These are phyloP conservation scores for Parochlus steinenii DNA, from an alignment of 2,888 invertebrate genomes.

Conservation along the genomic window DNA sequence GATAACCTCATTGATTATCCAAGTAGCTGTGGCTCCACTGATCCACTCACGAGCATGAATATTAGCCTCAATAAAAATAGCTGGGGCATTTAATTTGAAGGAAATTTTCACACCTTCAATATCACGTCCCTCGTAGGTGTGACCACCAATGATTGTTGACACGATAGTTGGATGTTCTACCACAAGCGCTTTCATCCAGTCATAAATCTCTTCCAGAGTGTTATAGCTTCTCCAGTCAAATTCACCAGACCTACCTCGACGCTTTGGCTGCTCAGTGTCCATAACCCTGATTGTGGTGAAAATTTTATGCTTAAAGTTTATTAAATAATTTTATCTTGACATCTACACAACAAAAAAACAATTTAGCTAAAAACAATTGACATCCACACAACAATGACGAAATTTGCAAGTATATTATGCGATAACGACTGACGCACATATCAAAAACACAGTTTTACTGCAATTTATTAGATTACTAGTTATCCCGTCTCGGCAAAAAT, in stretches of 20 bases:
- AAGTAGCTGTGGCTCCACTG: constrained; percentile 33
- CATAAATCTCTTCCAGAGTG: constrained; percentile 37
- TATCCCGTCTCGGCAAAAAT: too few relatives aligned
- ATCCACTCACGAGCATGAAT: constrained; percentile 58
- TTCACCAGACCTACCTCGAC: constrained; percentile 16
- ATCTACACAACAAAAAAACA: too few relatives aligned
- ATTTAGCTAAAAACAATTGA: too few relatives aligned
- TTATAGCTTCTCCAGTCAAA: constrained; percentile 35
- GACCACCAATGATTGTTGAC: constrained; percentile 35
- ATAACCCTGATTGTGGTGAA: too few relatives aligned
- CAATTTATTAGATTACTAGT: too few relatives aligned
- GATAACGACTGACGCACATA: too few relatives aligned
- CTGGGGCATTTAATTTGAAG: constrained; percentile 30
- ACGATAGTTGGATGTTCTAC: constrained; percentile 33
- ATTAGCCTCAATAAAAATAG: constrained; percentile 46
- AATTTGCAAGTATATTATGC: too few relatives aligned
- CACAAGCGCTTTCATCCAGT: constrained; percentile 37
- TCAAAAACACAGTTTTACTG: too few relatives aligned
- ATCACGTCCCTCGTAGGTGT: constrained; percentile 39
- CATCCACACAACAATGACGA: too few relatives aligned
- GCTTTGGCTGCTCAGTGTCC: constrained; percentile 7
- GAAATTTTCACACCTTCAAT: constrained; percentile 39
- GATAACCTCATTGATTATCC: constrained; percentile 42
- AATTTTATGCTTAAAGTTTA: too few relatives aligned
- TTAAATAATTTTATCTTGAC: too few relatives aligned